Conservation (phyloP, 53 echinoderm and acorn worm genomes). For the Zoroaster sp. region DNA sequence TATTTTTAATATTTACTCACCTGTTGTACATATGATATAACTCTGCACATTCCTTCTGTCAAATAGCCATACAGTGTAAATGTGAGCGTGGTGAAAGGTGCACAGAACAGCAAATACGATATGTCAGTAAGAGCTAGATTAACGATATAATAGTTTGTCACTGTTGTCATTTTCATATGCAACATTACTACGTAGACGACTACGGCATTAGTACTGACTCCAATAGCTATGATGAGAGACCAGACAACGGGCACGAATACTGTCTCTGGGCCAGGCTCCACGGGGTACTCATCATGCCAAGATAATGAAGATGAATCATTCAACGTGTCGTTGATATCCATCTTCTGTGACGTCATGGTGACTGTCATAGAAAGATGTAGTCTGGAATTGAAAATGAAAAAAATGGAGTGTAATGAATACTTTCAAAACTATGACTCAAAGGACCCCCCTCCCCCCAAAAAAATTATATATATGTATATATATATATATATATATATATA, state of each 20-base stretch:
- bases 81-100: constrained; percentile 65
- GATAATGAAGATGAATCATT: background rate
- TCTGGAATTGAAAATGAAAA: no score
- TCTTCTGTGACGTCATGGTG: background rate
- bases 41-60: constrained; percentile 24
- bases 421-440: no score
- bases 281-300: background rate
- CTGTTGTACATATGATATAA: constrained; percentile 32
- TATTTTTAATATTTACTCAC: background rate
- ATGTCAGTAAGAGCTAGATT: constrained; percentile 94
- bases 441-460: no score
- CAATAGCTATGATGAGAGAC: constrained; percentile 70
- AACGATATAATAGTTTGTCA: constrained; percentile 93
- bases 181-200: constrained; percentile 87
- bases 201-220: constrained; percentile 79
- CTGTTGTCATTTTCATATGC: constrained; percentile 86
- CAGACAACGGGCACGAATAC: constrained; percentile 81
- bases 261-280: constrained; percentile 8
- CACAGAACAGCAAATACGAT: constrained; percentile 80
- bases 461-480: no score
- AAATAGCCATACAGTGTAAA: background rate
- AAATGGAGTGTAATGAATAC: no score
- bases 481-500: no score
- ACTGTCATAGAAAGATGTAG: no score
- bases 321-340: background rate